Conservation (phyloP, 2,888 invertebrate genomes). For the Osedax frankpressi region DNA sequence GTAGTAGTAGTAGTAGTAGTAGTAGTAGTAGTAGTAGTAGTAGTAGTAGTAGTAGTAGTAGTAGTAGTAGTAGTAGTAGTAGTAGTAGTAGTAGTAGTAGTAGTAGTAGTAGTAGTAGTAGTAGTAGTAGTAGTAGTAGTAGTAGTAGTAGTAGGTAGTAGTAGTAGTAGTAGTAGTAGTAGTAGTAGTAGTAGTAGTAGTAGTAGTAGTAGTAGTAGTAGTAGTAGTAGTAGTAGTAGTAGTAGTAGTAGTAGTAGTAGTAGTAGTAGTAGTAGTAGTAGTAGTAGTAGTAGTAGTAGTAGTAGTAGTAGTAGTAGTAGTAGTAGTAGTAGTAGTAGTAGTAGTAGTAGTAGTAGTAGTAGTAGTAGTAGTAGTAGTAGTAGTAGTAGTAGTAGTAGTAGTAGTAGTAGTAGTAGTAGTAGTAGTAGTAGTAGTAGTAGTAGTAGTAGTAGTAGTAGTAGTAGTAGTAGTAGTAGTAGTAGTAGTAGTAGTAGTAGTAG, state of each 20-base stretch:
- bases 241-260: conserved; percentile 12
- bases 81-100: conserved; percentile 11
- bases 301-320: not conserved
- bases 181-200: conserved; percentile 11
- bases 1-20: not conserved
- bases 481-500: too few relatives aligned
- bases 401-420: conserved; percentile 11
- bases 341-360: not conserved
- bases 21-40: not conserved
- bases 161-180: conserved; percentile 12
- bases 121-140: conserved; percentile 12
- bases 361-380: not conserved
- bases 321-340: not conserved
- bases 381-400: conserved; percentile 2
- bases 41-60: conserved; percentile 2
- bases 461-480: too few relatives aligned
- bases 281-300: conserved; percentile 34
- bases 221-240: conserved; percentile 12
- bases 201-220: conserved; percentile 12
- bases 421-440: conserved; percentile 11
- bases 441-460: conserved; percentile 11
- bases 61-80: conserved; percentile 11
- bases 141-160: conserved; percentile 12
- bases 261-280: conserved; percentile 11
- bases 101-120: conserved; percentile 11